Evolutionary conservation across 2,113 vertebrate genomes (phyloP).

Genomic region (Nettapus auritus): DNA sequence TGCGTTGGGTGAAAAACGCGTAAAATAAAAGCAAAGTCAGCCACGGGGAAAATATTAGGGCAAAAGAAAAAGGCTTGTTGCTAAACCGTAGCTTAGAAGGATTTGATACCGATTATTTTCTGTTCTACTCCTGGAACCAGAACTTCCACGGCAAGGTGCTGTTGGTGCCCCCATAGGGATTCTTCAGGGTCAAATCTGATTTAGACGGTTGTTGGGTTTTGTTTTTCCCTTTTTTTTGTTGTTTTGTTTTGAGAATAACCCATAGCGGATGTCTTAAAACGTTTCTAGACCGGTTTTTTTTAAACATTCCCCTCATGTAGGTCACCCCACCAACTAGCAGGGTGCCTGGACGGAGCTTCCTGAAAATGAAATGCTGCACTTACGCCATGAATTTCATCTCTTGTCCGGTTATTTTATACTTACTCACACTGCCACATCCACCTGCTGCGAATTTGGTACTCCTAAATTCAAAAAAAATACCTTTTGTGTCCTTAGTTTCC

Average conservation of each 20-base stretch:
- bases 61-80: neutral
- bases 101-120: neutral
- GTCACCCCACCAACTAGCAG: neutral
- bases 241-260: neutral
- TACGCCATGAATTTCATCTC: neutral
- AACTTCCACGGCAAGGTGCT: accelerated
- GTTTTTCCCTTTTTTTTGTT: no score
- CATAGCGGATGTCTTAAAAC: neutral
- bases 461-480: constrained; percentile 50
- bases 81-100: neutral
- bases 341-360: neutral
- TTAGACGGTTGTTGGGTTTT: no score
- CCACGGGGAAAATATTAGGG: neutral
- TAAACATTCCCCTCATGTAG: neutral
- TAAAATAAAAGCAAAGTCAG: neutral
- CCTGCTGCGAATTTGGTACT: accelerated
- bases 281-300: neutral
- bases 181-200: neutral
- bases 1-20: neutral
- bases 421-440: neutral
- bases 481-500: constrained; percentile 89
- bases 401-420: neutral
- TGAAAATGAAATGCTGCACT: neutral
- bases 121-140: neutral
- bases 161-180: accelerated